Evolutionary conservation across 2,797 vertebrate genomes (phyloP).

Genomic region (Carapus acus): DNA sequence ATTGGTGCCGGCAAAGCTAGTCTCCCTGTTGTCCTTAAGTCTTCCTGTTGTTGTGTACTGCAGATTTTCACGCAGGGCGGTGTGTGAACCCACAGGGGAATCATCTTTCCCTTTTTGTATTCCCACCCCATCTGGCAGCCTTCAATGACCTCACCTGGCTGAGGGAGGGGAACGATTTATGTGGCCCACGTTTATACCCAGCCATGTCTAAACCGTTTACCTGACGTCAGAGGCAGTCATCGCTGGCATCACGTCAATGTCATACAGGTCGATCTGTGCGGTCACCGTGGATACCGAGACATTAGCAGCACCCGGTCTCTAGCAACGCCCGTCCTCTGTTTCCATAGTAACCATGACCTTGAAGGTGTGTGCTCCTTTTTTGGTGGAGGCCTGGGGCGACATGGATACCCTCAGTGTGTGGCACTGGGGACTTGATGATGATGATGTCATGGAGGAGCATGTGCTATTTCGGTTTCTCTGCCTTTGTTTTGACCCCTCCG

Average conservation of each 20-base stretch:
- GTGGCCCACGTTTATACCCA: conserved; percentile 21
- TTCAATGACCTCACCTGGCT: conserved; percentile 32
- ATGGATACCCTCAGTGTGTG: conserved; percentile 6
- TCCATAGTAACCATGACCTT: conserved; percentile 61
- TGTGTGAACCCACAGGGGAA: too few relatives aligned
- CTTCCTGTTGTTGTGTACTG: too few relatives aligned
- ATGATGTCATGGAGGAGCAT: not conserved
- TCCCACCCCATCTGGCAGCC: conserved; percentile 7
- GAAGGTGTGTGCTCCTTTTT: conserved; percentile 42
- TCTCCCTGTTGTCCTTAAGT: too few relatives aligned
- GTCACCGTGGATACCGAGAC: conserved; percentile 55
- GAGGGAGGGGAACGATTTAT: conserved; percentile 30
- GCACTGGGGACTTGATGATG: not conserved
- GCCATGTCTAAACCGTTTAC: conserved; percentile 18
- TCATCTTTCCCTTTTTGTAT: not conserved
- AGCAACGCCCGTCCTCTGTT: conserved; percentile 51
- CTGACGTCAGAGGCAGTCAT: conserved; percentile 24
- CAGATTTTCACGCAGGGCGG: too few relatives aligned
- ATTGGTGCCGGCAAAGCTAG: conserved; percentile 2
- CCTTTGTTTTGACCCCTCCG: not conserved
- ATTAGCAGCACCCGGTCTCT: conserved; percentile 31
- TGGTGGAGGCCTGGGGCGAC: conserved; percentile 26
- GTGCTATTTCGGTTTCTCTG: not conserved
- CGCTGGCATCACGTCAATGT: conserved; percentile 33
- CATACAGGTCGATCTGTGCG: conserved; percentile 50